Conservation (phyloP, 1,140 invertebrate genomes). For the Drosophila albomicans region DNA sequence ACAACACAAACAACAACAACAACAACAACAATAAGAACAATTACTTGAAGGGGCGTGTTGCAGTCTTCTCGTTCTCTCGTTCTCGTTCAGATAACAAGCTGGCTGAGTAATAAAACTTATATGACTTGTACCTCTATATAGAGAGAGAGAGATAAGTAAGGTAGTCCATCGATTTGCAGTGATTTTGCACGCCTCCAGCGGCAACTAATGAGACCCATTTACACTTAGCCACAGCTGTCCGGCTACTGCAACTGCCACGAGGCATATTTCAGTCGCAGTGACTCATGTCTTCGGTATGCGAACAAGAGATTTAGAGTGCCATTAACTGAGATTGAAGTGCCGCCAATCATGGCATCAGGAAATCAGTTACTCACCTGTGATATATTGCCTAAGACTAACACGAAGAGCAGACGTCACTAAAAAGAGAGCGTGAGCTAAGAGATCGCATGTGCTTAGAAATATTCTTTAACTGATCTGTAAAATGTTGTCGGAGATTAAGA, state of each 20-base stretch:
- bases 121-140: slow-evolving; percentile 15
- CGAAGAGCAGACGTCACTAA: neutral
- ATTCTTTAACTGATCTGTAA: neutral
- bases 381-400: neutral
- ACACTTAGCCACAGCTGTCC: slow-evolving; percentile 6
- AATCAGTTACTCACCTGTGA: slow-evolving; percentile 9
- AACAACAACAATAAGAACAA: slow-evolving; percentile 3
- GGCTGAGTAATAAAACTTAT: slow-evolving; percentile 50
- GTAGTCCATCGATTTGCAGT: slow-evolving; percentile 23
- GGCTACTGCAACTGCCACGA: slow-evolving; percentile 39
- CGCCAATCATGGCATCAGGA: slow-evolving; percentile 18
- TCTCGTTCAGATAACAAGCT: slow-evolving; percentile 2
- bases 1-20: slow-evolving; percentile 4
- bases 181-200: slow-evolving; percentile 30
- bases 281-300: neutral
- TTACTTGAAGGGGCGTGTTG: neutral
- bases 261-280: neutral
- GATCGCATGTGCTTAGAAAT: neutral
- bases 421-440: neutral
- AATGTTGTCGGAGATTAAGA: neutral
- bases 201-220: slow-evolving; percentile 55
- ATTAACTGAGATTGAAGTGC: slow-evolving; percentile 13
- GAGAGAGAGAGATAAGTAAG: slow-evolving; percentile 23
- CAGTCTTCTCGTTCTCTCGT: neutral
- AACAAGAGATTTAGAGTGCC: neutral